A percentile compares a stretch with the other conserved stretches of the same genome.
Evolutionary conservation across 2,797 vertebrate genomes (phyloP).

Genomic region (Holocentrus rufus): DNA sequence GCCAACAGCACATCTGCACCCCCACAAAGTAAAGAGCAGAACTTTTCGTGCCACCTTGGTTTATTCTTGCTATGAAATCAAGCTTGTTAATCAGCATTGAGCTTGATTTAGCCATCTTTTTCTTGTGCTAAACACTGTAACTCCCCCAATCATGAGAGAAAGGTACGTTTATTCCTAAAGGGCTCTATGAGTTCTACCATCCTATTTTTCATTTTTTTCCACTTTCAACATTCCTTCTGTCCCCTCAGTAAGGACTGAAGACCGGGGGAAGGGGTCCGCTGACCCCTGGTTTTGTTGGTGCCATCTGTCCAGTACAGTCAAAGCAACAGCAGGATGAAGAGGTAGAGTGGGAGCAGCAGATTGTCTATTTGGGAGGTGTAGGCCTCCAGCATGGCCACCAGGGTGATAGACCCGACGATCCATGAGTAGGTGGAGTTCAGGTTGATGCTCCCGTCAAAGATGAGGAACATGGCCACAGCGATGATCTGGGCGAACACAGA

Average conservation of each 20-base stretch:
- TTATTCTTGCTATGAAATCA: slow-evolving; percentile 18
- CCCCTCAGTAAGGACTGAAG: background rate
- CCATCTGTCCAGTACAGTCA: slow-evolving; percentile 69
- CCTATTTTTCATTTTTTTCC: background rate
- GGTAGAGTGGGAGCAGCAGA: slow-evolving; percentile 94
- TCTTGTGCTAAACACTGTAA: slow-evolving; percentile 37
- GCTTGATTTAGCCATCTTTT: background rate
- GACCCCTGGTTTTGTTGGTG: slow-evolving; percentile 2
- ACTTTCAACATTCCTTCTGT: background rate
- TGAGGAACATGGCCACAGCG: slow-evolving; percentile 92
- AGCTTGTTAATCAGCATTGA: background rate
- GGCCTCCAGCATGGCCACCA: slow-evolving; percentile 94
- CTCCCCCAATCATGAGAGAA: background rate
- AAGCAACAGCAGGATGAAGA: slow-evolving; percentile 92
- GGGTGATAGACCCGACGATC: slow-evolving; percentile 91
- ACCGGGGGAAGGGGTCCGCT: background rate
- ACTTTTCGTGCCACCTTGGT: slow-evolving; percentile 11
- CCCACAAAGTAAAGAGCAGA: slow-evolving; percentile 18
- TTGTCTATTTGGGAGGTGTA: slow-evolving; percentile 98
- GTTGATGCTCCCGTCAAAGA: slow-evolving; percentile 91
- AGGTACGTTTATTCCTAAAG: slow-evolving; percentile 28
- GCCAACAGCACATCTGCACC: slow-evolving; percentile 34
- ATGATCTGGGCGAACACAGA: slow-evolving; percentile 97
- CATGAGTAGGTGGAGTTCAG: slow-evolving; percentile 93
- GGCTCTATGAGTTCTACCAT: background rate